Conservation (phyloP, 2,113 vertebrate species). For the Smithornis capensis region DNA sequence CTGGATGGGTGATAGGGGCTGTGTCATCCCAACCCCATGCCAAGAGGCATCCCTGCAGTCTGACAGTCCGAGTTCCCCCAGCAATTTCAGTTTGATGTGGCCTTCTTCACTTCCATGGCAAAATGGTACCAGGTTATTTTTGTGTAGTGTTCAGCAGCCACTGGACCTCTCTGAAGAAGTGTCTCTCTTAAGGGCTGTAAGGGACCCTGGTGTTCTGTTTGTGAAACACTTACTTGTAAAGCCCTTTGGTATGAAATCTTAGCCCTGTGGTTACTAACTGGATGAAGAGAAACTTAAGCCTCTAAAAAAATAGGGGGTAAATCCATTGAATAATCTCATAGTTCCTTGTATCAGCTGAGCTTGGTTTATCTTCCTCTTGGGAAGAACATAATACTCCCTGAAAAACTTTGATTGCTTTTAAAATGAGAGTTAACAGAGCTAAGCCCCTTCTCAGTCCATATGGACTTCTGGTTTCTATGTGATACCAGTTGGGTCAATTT, state of each 20-base stretch:
- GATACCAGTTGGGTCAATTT: neutral
- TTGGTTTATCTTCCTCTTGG: neutral
- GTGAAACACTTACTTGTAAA: neutral
- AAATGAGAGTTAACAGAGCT: neutral
- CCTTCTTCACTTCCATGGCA: neutral
- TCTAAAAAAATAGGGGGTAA: neutral
- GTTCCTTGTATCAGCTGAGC: neutral
- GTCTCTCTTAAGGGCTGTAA: neutral
- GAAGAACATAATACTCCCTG: neutral
- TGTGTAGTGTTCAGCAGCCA: neutral
- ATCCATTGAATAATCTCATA: neutral
- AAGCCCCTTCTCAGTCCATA: neutral
- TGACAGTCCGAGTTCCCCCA: neutral
- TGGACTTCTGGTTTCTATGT: neutral
- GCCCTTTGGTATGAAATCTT: neutral
- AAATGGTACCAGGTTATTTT: neutral
- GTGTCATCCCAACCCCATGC: neutral
- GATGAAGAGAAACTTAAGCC: neutral
- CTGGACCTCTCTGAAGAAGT: neutral
- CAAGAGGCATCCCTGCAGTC: neutral
- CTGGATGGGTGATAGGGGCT: accelerated
- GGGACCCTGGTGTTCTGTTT: neutral
- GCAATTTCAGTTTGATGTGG: neutral
- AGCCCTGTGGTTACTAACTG: neutral
- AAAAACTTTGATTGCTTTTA: neutral